Percentiles rank a stretch among this genome's conserved stretches.
phyloP scores from a whole-genome alignment of 2,113 vertebrate species.

The Gnathonemus longibarbis region DNA sequence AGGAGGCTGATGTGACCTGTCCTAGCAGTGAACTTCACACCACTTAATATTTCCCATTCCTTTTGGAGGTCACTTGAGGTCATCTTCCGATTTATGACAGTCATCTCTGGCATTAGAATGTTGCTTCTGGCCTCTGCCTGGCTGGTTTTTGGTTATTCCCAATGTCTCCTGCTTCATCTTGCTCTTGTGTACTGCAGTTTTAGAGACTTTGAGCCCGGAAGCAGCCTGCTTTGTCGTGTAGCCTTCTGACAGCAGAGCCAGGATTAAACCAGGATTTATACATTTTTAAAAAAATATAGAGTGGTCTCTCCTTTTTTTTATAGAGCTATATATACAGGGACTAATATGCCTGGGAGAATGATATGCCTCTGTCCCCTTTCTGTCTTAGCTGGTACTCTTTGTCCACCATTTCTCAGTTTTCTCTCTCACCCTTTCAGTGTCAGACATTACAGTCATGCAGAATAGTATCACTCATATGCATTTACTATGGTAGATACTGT shows the following conservation, averaged over 20 bases:
- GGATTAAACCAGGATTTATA: neutral
- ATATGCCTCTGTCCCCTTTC: neutral
- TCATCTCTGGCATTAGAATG: neutral
- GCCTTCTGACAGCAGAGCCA: neutral
- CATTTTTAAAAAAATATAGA: no score
- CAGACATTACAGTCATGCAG: neutral
- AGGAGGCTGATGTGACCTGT: neutral
- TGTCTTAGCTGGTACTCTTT: neutral
- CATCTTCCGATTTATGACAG: neutral
- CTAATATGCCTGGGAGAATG: neutral
- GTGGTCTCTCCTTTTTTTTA: neutral
- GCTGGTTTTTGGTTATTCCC: neutral
- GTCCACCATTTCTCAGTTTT: slow-evolving; percentile 7
- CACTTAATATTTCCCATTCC: neutral
- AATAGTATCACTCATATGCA: neutral
- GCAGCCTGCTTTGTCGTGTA: neutral
- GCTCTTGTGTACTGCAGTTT: neutral
- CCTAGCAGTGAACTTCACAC: neutral
- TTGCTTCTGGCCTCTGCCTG: neutral
- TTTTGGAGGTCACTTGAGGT: neutral
- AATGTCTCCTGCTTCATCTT: neutral
- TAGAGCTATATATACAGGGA: neutral
- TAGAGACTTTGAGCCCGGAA: neutral
- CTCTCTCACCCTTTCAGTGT: neutral
- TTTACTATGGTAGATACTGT: neutral